These are phyloP conservation scores for Drosophila nr. medialis DNA, from an alignment of 2,888 invertebrate genomes.

Conservation along the genomic window DNA sequence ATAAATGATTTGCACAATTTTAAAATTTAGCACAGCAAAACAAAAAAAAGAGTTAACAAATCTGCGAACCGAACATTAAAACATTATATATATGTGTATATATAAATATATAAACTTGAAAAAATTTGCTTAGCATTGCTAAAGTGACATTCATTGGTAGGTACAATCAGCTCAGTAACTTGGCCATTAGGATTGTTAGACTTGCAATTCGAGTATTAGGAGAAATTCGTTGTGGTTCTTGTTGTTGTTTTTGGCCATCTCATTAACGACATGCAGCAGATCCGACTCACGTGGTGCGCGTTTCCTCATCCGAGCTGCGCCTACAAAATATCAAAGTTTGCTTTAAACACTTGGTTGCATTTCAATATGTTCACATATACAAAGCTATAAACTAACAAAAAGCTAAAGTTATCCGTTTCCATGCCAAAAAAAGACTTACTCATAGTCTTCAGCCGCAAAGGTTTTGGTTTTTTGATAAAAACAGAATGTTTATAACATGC, in stretches of 20 bases:
- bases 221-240: slow-evolving; percentile 53
- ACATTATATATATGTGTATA: background rate
- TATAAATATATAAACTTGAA: slow-evolving; percentile 3
- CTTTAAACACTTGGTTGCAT: background rate
- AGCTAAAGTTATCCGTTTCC: background rate
- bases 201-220: slow-evolving; percentile 56
- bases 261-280: slow-evolving; percentile 11
- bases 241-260: background rate
- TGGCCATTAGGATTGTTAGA: slow-evolving; percentile 47
- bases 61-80: slow-evolving; percentile 10
- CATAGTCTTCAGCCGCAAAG: slow-evolving; percentile 50
- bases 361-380: background rate
- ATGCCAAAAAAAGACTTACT: slow-evolving; percentile 50
- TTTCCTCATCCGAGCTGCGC: slow-evolving; percentile 83
- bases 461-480: slow-evolving; percentile 13
- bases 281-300: slow-evolving; percentile 83
- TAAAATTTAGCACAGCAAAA: slow-evolving; percentile 21
- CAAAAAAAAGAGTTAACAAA: slow-evolving; percentile 2
- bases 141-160: slow-evolving; percentile 32
- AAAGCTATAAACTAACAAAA: background rate
- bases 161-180: slow-evolving; percentile 24
- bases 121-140: slow-evolving; percentile 11
- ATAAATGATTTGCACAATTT: slow-evolving; percentile 32
- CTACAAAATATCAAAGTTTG: slow-evolving; percentile 64
- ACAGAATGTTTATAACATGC: slow-evolving; percentile 45